Base-by-base conservation (phyloP, 2,113 vertebrate genomes). In the Poecile atricapillus region DNA sequence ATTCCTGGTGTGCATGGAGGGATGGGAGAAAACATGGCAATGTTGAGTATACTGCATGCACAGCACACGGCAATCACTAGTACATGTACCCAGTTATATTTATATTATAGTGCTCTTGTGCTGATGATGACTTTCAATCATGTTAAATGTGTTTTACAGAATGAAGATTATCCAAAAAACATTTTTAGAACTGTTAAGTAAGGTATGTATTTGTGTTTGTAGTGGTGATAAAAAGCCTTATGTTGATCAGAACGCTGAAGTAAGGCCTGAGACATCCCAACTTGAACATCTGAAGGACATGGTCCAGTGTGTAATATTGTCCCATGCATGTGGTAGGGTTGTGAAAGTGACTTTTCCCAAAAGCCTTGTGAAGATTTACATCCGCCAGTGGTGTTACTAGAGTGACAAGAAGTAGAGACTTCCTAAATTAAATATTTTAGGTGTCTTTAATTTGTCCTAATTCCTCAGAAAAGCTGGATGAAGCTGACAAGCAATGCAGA, bases 61-160 rank as follows among this genome's bases (percentile, higher is more conserved):
- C 5, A 18, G 17, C 1, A 1, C 2, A 1, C 2, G 3, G 13
- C 59, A 33, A 12, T 30, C 0, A 4, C 27, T 8, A 13, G 39
- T 18, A 11, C 5, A 0, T 4, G 43, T 58, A 17, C 11, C 69
- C 24, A n/a, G 8, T 44, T 63, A 33, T 37, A 56, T 59, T 95
- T 84, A 17, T 46, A 23, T 75, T 87, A 35, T 31, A 79, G 13
- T 58, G 43, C 25, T 83, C 18, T 43, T 63, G 52, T 31, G 23
- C 30, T 69, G 24, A 21, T 86, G 41, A 7, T 65, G 52, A 80
- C 37, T 75, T 30, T 92, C 75, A 44, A 91, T 94, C 25, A 30
- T 13, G 2, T 87, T 89, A 74, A 85, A 83, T 56, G 44, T 86
- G 69, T 90, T 94, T 73, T 55, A 80, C 20, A 49, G 31, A 58